Evolutionary conservation across 1,140 invertebrate genomes (phyloP).

Genomic region (Saccostrea glomerata): DNA sequence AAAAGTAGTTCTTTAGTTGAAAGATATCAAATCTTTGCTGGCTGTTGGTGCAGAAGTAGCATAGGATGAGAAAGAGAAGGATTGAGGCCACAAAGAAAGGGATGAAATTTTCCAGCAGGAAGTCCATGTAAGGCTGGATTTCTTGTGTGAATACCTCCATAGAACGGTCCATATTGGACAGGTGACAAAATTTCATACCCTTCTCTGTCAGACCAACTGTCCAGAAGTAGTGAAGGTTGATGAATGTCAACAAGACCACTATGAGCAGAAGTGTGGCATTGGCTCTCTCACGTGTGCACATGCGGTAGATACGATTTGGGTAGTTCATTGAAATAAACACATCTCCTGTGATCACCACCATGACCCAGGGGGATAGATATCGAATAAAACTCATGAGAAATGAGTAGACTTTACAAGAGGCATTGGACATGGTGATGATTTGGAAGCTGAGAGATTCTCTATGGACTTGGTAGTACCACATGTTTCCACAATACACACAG

Average conservation of each 20-base stretch:
- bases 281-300: conserved; percentile 74
- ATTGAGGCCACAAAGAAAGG: conserved; percentile 63
- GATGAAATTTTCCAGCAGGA: conserved; percentile 64
- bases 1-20: conserved; percentile 70
- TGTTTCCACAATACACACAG: conserved; percentile 73
- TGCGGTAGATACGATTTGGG: conserved; percentile 69
- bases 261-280: conserved; percentile 73
- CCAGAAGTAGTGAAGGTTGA: conserved; percentile 78
- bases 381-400: conserved; percentile 71
- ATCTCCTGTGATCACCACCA: conserved; percentile 75
- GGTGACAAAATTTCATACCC: conserved; percentile 58
- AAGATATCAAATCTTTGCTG: conserved; percentile 44
- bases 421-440: conserved; percentile 70
- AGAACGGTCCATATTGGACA: conserved; percentile 44
- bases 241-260: conserved; percentile 71
- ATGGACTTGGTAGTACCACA: conserved; percentile 64
- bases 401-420: conserved; percentile 75
- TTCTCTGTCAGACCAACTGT: conserved; percentile 69
- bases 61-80: conserved; percentile 56
- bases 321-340: conserved; percentile 69
- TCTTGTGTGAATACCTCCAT: conserved; percentile 65
- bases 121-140: conserved; percentile 72
- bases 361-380: conserved; percentile 74
- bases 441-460: conserved; percentile 57
- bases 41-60: conserved; percentile 31